Evolutionary conservation across 1,140 invertebrate genomes (phyloP).

Genomic region (Eciton burchellii): DNA sequence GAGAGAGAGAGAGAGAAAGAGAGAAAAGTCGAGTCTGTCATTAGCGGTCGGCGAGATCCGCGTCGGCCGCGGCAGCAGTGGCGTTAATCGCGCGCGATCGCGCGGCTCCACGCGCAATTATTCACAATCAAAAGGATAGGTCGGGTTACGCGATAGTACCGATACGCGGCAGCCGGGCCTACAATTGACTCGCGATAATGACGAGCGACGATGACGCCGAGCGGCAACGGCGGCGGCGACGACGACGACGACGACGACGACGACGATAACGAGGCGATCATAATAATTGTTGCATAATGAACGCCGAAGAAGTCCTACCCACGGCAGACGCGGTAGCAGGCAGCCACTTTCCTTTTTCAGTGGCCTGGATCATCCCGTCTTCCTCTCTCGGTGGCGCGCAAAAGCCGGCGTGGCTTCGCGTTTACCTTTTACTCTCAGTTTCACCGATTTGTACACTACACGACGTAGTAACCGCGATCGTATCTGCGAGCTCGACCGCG

Average conservation of each 20-base stretch:
- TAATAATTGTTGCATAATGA: slow-evolving; percentile 83
- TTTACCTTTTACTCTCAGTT: slow-evolving; percentile 61
- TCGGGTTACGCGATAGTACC: slow-evolving; percentile 57
- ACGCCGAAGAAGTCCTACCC: slow-evolving; percentile 70
- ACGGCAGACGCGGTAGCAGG: slow-evolving; percentile 73
- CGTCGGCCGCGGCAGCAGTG: background rate
- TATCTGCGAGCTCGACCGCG: slow-evolving; percentile 30
- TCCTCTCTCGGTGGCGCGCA: slow-evolving; percentile 61
- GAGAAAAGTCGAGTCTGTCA: slow-evolving; percentile 30
- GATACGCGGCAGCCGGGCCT: slow-evolving; percentile 41
- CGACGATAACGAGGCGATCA: slow-evolving; percentile 72
- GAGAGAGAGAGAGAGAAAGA: slow-evolving; percentile 14
- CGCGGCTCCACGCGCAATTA: slow-evolving; percentile 56
- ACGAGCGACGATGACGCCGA: slow-evolving; percentile 68
- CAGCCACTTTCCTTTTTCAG: slow-evolving; percentile 83
- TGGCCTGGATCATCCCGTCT: slow-evolving; percentile 82
- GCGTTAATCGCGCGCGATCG: slow-evolving; percentile 41
- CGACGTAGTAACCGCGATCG: slow-evolving; percentile 23
- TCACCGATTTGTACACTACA: slow-evolving; percentile 52
- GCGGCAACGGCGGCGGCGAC: slow-evolving; percentile 55
- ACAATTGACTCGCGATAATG: slow-evolving; percentile 69
- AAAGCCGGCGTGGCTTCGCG: slow-evolving; percentile 35
- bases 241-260: slow-evolving; percentile 30
- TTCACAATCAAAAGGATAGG: slow-evolving; percentile 62
- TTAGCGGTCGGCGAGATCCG: slow-evolving; percentile 46